phyloP scores from a whole-genome alignment of 2,797 vertebrate genomes.

The Sebastes hubbsi region DNA sequence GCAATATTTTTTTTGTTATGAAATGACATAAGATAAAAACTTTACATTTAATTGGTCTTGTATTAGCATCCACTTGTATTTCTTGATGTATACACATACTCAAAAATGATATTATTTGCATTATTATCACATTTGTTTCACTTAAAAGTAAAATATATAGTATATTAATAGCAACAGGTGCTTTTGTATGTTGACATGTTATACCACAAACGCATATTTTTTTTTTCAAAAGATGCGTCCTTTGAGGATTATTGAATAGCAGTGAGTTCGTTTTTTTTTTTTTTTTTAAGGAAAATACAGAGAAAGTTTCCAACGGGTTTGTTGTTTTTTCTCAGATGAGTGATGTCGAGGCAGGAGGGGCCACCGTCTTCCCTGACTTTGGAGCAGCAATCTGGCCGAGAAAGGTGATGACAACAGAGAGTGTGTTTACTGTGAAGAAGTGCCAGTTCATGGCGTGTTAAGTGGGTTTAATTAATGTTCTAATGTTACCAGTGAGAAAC shows the following conservation, averaged over 20 bases:
- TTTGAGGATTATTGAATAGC: background rate
- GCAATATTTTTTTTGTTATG: background rate
- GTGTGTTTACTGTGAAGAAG: background rate
- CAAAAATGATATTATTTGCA: background rate
- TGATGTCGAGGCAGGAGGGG: conserved; percentile 95
- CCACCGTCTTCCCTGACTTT: conserved; percentile 96
- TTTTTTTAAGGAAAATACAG: background rate
- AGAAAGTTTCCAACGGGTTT: background rate
- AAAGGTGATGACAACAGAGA: conserved; percentile 83
- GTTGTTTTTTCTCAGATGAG: conserved; percentile 88
- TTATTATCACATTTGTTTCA: background rate
- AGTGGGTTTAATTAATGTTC: background rate
- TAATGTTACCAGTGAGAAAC: background rate
- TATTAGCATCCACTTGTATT: background rate
- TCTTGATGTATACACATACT: background rate
- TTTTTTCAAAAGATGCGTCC: background rate
- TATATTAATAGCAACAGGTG: background rate
- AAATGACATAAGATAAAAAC: background rate
- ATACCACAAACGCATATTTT: background rate
- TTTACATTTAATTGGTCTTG: background rate
- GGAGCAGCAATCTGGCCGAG: conserved; percentile 92
- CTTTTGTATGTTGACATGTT: background rate
- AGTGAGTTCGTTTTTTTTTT: background rate
- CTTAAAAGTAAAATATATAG: background rate
- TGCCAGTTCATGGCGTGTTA: background rate